Conservation (phyloP, 2,888 invertebrate species). For the Philonicus albiceps region DNA sequence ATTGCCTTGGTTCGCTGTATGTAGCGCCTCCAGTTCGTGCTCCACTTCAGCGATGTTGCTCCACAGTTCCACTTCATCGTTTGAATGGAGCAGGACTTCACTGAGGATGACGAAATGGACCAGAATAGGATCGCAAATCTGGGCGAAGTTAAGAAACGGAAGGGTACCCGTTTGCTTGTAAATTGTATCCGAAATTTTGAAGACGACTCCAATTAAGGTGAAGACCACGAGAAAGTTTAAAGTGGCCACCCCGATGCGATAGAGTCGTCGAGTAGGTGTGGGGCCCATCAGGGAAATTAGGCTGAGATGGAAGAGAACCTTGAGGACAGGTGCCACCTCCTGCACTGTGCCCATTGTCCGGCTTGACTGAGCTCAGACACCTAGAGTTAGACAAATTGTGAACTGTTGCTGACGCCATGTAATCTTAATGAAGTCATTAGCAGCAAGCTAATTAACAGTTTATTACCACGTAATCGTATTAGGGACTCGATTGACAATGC, state of each 20-base stretch:
- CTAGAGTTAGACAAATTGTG: not conserved
- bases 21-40: not conserved
- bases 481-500: not conserved
- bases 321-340: not conserved
- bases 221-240: not conserved
- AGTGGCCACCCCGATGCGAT: not conserved
- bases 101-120: not conserved
- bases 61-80: not conserved
- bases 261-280: not conserved
- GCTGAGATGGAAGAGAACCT: not conserved
- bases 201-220: not conserved
- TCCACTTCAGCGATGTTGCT: not conserved
- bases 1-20: not conserved
- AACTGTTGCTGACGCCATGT: not conserved
- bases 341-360: not conserved
- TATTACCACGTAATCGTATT: not conserved
- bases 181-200: not conserved
- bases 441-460: not conserved
- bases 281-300: not conserved
- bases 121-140: not conserved
- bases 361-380: not conserved
- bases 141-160: not conserved
- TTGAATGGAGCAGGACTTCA: not conserved
- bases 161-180: not conserved
- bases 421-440: not conserved